Percentiles rank a stretch among this genome's conserved stretches.
phyloP scores from a whole-genome alignment of 2,113 vertebrate genomes.

The Grammomys surdaster region DNA sequence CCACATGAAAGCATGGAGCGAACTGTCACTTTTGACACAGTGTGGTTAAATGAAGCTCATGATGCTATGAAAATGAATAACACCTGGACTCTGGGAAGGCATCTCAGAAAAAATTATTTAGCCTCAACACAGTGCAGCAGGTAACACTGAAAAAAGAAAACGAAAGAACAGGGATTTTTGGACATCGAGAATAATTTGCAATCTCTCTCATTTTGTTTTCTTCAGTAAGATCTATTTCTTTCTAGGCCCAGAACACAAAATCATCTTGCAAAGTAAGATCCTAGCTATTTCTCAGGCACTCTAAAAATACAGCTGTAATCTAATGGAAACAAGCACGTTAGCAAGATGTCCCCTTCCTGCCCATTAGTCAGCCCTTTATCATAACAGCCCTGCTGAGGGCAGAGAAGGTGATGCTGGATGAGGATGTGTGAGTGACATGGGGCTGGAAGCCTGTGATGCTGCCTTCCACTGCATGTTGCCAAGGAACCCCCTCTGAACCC shows the following conservation, averaged over 20 bases:
- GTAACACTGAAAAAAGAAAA: background rate
- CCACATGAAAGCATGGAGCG: background rate
- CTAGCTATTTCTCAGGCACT: conserved; percentile 69
- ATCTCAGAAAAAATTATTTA: background rate
- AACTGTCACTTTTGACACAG: background rate
- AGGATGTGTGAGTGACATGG: conserved; percentile 63
- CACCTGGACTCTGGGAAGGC: background rate
- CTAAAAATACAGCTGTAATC: conserved; percentile 83
- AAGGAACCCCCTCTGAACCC: conserved; percentile 69
- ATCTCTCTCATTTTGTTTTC: background rate
- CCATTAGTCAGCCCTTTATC: conserved; percentile 79
- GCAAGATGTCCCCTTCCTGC: conserved; percentile 66
- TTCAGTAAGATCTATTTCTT: conserved; percentile 55
- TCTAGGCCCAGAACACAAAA: conserved; percentile 49
- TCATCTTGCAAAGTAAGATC: conserved; percentile 64
- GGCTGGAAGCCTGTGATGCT: conserved; percentile 36
- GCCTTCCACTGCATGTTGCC: background rate
- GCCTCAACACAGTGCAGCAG: background rate
- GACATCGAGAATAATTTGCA: conserved; percentile 1
- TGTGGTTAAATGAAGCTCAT: background rate
- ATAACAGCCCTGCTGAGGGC: conserved; percentile 45
- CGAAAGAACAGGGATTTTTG: background rate
- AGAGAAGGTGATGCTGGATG: conserved; percentile 22
- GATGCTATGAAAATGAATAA: background rate
- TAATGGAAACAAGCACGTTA: conserved; percentile 72